These are phyloP conservation scores for Ornithorhynchus anatinus DNA, from an alignment of 2,113 vertebrate species.

Conservation along the genomic window DNA sequence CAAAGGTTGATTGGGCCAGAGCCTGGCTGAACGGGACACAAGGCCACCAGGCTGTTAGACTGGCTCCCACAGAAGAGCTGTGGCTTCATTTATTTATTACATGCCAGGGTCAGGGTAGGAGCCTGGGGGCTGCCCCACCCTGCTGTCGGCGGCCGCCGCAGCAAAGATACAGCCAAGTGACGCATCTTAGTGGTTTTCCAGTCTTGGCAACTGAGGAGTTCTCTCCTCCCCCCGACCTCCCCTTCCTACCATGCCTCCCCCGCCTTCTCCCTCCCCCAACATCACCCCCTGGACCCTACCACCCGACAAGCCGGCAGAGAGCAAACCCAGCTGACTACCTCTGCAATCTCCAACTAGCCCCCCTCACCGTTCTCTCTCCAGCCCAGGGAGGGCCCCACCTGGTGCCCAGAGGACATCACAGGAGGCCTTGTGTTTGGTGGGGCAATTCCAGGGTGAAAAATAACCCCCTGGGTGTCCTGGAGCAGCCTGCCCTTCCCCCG, in stretches of 20 bases:
- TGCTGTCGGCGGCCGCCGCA: neutral
- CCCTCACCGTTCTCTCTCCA: neutral
- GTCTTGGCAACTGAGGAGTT: neutral
- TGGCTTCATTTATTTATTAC: too few relatives aligned
- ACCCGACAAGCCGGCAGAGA: too few relatives aligned
- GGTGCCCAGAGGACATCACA: too few relatives aligned
- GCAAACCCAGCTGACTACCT: neutral
- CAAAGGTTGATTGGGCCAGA: too few relatives aligned
- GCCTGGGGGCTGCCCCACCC: constrained; percentile 7
- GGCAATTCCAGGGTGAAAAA: neutral
- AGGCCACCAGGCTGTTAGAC: too few relatives aligned
- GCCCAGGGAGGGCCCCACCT: too few relatives aligned
- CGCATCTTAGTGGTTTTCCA: neutral
- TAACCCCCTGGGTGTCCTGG: neutral
- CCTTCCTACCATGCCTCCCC: neutral
- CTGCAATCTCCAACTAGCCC: neutral
- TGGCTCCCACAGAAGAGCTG: too few relatives aligned
- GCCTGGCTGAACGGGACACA: too few relatives aligned
- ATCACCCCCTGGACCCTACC: too few relatives aligned
- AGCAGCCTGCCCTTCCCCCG: neutral
- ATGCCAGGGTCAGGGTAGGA: constrained; percentile 13
- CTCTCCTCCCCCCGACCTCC: neutral
- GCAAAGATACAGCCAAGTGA: neutral
- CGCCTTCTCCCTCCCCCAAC: constrained; percentile 42
- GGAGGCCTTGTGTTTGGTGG: too few relatives aligned